Evolutionary conservation across 2,888 invertebrate genomes (phyloP), one percentile per base, ranked within the genome.

Genomic region (Eupithecia abbreviata): DNA sequence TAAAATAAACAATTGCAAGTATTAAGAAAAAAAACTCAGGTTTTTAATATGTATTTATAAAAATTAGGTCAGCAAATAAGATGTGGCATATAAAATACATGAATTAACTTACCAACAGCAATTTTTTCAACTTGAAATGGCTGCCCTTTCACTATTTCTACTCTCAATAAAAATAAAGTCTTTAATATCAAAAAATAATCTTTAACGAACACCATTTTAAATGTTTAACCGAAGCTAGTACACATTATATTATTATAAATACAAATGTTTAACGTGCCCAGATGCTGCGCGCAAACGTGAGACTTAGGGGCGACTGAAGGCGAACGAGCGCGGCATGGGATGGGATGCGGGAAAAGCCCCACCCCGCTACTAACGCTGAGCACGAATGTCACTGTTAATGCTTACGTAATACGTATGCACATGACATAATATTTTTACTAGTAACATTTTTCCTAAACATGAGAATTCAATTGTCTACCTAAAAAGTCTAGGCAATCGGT

Each of bases 281-380:
- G 92, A 93, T 93, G 93, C 93, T 94, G 93, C 88, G 93, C 88
- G 89, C 93, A 91, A 93, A 93, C 92, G 93, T 93, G 92, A 91
- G 93, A 93, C 94, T 93, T 91, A 87, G 91, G 91, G 93, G 91
- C 94, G 90, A 94, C 94, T 94, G 93, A 91, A 90, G 91, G 89
- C 88, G 85, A 87, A 84, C 87, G 86, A 86, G 84, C 80, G 92
- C 90, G 89, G 92, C 90, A 86, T 90, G 93, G 89, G 90, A 86
- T 90, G 93, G 89, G 90, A 86, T 74, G 90, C 88, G 90, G 90
- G 88, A 87, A 82, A 75, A 82, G 79, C 81, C 87, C 87, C 86
- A 82, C 86, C 85, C 85, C 88, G 81, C 85, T 82, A 77, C 83
- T 81, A 81, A 83, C 86, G 83, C 85, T 66, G 62, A 77, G 71